Conservation (phyloP, 1,140 invertebrate species). For the Pseudomyrmex flavicornis region DNA sequence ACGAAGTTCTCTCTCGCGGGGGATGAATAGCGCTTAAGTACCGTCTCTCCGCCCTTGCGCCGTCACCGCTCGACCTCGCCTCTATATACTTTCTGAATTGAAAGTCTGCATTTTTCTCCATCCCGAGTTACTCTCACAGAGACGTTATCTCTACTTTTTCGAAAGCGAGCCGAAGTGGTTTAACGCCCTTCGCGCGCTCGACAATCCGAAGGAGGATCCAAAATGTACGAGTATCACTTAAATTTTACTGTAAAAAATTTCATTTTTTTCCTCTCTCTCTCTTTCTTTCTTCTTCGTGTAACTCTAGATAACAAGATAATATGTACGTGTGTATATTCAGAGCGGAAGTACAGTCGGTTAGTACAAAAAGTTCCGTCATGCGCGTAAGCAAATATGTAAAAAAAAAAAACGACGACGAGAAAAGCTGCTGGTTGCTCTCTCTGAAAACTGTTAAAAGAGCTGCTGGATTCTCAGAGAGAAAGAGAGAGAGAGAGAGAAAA, state of each 20-base stretch:
- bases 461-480: not conserved
- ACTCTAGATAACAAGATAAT: slow-evolving; percentile 10
- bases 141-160: slow-evolving; percentile 51
- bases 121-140: not conserved
- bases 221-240: slow-evolving; percentile 49
- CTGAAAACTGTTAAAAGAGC: slow-evolving; percentile 25
- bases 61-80: not conserved
- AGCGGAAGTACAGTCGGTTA: slow-evolving; percentile 16
- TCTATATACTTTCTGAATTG: slow-evolving; percentile 15
- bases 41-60: slow-evolving; percentile 4
- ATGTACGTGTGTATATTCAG: not conserved
- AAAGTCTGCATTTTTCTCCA: slow-evolving; percentile 50
- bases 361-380: not conserved
- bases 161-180: slow-evolving; percentile 18
- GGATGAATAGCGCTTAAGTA: slow-evolving; percentile 56
- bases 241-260: slow-evolving; percentile 50
- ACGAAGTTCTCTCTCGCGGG: slow-evolving; percentile 38
- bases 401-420: not conserved
- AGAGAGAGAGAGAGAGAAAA: too few species aligned
- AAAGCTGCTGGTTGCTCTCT: not conserved
- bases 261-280: too few species aligned
- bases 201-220: slow-evolving; percentile 37
- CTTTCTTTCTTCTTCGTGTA: not conserved
- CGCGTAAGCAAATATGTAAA: slow-evolving; percentile 30
- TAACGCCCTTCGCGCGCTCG: slow-evolving; percentile 7